phyloP scores from a whole-genome alignment of 1,140 invertebrate genomes.

The Brachionus calyciflorus region DNA sequence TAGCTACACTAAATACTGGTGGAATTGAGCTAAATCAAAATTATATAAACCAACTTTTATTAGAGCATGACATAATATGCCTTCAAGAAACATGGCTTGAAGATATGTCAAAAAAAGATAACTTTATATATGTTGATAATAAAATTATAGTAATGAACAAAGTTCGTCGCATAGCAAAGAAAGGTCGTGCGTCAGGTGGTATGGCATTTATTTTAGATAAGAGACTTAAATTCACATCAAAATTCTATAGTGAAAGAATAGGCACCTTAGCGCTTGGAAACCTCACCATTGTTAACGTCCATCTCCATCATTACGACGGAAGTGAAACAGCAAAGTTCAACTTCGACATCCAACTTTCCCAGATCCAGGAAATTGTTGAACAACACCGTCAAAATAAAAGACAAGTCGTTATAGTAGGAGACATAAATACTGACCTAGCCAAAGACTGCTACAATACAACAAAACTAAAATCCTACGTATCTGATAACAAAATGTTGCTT shows the following conservation, averaged over 20 bases:
- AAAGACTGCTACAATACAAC: not conserved
- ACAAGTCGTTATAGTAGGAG: not conserved
- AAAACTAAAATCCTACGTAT: not conserved
- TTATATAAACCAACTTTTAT: conserved; percentile 7
- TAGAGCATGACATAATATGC: not conserved
- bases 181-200: not conserved
- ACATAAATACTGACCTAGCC: not conserved
- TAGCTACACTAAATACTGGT: not conserved
- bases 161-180: not conserved
- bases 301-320: not conserved
- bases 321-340: not conserved
- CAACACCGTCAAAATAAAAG: not conserved
- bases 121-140: not conserved
- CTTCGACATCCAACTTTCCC: not conserved
- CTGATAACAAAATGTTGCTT: too few species aligned
- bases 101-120: conserved; percentile 9
- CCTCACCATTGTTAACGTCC: not conserved
- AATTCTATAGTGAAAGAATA: conserved; percentile 15
- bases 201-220: not conserved
- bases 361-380: too few species aligned
- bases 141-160: not conserved
- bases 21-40: conserved; percentile 1
- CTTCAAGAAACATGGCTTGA: conserved; percentile 15
- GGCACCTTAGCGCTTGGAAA: not conserved
- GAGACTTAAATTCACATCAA: not conserved